Percentiles rank a stretch among this genome's conserved stretches.
phyloP scores from a whole-genome alignment of 2,797 vertebrate species.

The Hemitrygon akajei region DNA sequence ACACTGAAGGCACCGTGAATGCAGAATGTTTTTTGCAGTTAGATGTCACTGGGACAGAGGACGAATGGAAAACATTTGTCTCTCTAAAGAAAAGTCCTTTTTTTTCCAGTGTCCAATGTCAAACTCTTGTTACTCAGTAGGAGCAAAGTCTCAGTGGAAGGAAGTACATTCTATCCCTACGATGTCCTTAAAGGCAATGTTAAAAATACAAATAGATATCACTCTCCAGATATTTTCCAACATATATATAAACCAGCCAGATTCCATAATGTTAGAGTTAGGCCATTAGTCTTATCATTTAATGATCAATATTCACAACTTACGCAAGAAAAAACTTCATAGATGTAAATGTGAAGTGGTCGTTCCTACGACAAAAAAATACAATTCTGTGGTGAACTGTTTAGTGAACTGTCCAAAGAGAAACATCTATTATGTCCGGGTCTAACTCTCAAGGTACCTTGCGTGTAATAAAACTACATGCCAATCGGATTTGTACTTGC shows the following conservation, averaged over 20 bases:
- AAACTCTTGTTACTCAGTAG: not conserved
- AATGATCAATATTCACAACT: not conserved
- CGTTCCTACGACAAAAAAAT: not conserved
- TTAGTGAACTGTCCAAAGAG: not conserved
- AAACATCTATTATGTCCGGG: not conserved
- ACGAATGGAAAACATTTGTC: not conserved
- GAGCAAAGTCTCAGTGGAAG: not conserved
- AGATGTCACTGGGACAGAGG: not conserved
- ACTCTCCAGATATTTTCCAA: no score
- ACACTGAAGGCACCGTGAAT: not conserved
- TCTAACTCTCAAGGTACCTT: not conserved
- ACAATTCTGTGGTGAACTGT: not conserved
- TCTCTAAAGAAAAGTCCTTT: not conserved
- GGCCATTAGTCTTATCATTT: not conserved
- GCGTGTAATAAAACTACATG: not conserved
- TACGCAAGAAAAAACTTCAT: not conserved
- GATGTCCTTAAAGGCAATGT: not conserved
- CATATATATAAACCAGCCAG: not conserved
- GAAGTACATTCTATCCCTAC: not conserved
- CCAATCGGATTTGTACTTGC: not conserved
- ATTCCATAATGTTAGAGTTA: not conserved
- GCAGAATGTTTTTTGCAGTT: not conserved
- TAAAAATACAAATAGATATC: not conserved
- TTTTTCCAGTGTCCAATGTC: not conserved
- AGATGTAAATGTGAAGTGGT: not conserved